A percentile compares a stretch with the other conserved stretches of the same genome.
Conservation (phyloP, 2,113 vertebrate genomes). For the Thamnophis sirtalis region DNA sequence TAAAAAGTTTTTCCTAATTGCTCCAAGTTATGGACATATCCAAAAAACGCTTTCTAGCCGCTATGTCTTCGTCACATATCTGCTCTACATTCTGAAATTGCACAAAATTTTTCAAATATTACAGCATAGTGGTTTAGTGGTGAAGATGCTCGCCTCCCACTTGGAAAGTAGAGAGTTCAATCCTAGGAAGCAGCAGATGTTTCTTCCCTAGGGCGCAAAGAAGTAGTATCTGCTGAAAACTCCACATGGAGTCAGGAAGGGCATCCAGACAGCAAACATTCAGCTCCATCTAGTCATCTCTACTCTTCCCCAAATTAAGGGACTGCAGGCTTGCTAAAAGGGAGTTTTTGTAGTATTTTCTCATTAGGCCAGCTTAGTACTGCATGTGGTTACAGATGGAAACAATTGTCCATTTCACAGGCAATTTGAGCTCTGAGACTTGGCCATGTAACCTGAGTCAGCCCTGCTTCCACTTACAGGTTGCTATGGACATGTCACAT, state of each 20-base stretch:
- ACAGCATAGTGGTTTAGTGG: background rate
- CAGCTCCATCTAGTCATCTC: background rate
- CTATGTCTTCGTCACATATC: background rate
- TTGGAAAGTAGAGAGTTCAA: background rate
- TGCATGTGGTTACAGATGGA: background rate
- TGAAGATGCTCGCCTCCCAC: background rate
- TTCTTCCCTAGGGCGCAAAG: background rate
- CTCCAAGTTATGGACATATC: background rate
- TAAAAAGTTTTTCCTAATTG: background rate
- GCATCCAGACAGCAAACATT: background rate
- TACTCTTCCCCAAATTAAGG: no score
- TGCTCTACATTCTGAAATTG: background rate
- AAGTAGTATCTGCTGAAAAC: background rate
- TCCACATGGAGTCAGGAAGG: background rate
- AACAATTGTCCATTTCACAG: background rate
- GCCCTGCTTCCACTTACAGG: background rate
- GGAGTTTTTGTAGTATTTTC: background rate
- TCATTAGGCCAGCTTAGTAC: background rate
- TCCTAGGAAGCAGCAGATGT: background rate
- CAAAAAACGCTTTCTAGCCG: background rate
- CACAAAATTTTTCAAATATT: background rate
- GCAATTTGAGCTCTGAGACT: background rate
- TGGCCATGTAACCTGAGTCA: background rate
- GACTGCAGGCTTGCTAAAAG: background rate
- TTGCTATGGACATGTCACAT: background rate